A percentile compares a stretch with the other conserved stretches of the same genome.
phyloP scores from a whole-genome alignment of 1,140 invertebrate genomes.

The Drosophila insularis region DNA sequence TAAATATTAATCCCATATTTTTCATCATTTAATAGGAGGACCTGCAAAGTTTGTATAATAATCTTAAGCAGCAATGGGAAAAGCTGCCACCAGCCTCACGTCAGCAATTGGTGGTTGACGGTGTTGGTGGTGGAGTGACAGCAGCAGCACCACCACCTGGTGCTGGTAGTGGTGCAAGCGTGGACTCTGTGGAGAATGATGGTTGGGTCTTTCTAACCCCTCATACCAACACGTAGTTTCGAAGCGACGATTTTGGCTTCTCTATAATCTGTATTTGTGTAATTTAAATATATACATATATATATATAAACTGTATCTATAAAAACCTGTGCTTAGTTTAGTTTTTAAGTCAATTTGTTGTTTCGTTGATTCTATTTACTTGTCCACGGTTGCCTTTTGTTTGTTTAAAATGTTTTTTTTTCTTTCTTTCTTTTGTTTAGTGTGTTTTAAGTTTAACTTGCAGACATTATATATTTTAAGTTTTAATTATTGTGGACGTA shows the following conservation, averaged over 20 bases:
- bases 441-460: neutral
- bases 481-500: neutral
- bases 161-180: neutral
- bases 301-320: neutral
- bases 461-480: neutral
- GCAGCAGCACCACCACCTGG: neutral
- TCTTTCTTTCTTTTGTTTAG: neutral
- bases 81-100: conserved; percentile 55
- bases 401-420: no score
- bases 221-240: conserved; percentile 47
- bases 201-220: conserved; percentile 69
- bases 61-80: conserved; percentile 66
- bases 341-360: neutral
- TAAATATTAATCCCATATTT: no score
- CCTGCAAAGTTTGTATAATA: conserved; percentile 69
- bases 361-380: neutral
- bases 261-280: conserved; percentile 25
- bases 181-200: conserved; percentile 52
- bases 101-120: conserved; percentile 24
- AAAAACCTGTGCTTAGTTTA: conserved; percentile 2
- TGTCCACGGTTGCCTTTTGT: neutral
- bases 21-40: conserved; percentile 40
- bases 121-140: neutral
- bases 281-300: conserved; percentile 11
- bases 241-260: neutral